Base-by-base conservation (phyloP, 2,888 invertebrate species). In the Deilephila porcellus region DNA sequence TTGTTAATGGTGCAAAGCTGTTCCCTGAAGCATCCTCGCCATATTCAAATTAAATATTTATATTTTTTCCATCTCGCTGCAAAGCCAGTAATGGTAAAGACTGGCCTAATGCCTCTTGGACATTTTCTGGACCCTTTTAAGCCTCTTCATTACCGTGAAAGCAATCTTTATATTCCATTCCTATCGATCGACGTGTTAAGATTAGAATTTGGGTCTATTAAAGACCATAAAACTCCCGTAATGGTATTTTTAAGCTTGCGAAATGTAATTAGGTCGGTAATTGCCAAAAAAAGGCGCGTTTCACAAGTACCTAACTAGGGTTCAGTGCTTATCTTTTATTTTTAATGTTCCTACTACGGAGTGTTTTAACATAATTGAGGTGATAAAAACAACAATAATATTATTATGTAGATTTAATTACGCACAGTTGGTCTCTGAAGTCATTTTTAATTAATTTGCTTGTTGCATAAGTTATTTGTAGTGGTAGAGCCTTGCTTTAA, bases 131-230 rank as follows among this genome's bases (percentile, higher is more conserved):
- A 86, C 88, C 89, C 86, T 87, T 86, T 85, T 86, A 86, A 89
- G 85, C 82, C 81, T 82, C 84, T 85, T 89, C 86, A 89, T 90
- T 89, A 88, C 84, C 84, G 80, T 85, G 82, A 88, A 88, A 88
- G 87, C 85, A 90, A 88, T 90, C 86, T 87, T 85, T 86, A 87
- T 87, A 86, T 87, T 83, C 84, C 83, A 83, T 87, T 89, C 79
- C 79, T 82, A 87, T 89, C 85, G 88, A 89, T 89, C 83, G 84
- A 80, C 80, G 82, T 80, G 77, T 84, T 84, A 80, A 88, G 89
- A 89, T 88, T 89, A 86, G 85, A 85, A 83, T 84, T 86, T 80
- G 83, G 83, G 81, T 81, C 84, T 83, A 81, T 80, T 81, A 82
- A 82, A 81, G 83, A 77, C 79, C 80, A 82, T 82, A 83, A 85